Base-by-base conservation (phyloP, 2,113 vertebrate genomes). In the Cheilinus undulatus region DNA sequence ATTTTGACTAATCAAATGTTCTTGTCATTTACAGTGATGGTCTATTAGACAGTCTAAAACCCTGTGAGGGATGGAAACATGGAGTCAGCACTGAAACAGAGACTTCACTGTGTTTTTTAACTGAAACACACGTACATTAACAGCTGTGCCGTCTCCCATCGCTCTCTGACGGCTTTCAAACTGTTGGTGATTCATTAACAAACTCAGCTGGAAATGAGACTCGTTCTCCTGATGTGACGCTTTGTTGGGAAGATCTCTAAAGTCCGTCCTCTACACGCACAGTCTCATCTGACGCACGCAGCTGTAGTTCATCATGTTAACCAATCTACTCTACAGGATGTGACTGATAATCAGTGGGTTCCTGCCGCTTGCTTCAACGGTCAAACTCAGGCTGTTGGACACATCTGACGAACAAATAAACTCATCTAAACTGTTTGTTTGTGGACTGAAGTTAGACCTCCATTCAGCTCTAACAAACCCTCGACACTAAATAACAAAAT, bases 111-210 rank as follows among this genome's bases (percentile, higher is more conserved):
- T 50, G 65, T 64, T 2, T 13, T 59, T 40, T 23, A 49, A 34
- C 5, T 10, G 11, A 3, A 8, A 60, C 45, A 53, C 40, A 38
- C 27, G 23, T 65, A 22, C 17, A 10, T 63, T 73, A 40, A 48
- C 76, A 83, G 78, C 87, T 68, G 87, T 11, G 51, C 43, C 0
- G n/a, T 61, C 59, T 86, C 82, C 76, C 82, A 73, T 79, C 8
- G 79, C 27, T 42, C 52, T 50, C 19, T 1, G 26, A 76, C 64
- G 43, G 74, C 54, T 57, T 69, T 80, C 84, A 69, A 65, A 69
- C 84, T 69, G 81, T 32, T 76, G 77, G 62, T 62, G 76, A 81
- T 81, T 89, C 80, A 83, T 89, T 85, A 77, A 83, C 82, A 72
- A 49, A 30, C 85, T 80, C 81, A 4, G 69, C 77, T 62, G 70